These are phyloP conservation scores for Eurois occulta DNA, from an alignment of 2,888 invertebrate species.

Conservation along the genomic window DNA sequence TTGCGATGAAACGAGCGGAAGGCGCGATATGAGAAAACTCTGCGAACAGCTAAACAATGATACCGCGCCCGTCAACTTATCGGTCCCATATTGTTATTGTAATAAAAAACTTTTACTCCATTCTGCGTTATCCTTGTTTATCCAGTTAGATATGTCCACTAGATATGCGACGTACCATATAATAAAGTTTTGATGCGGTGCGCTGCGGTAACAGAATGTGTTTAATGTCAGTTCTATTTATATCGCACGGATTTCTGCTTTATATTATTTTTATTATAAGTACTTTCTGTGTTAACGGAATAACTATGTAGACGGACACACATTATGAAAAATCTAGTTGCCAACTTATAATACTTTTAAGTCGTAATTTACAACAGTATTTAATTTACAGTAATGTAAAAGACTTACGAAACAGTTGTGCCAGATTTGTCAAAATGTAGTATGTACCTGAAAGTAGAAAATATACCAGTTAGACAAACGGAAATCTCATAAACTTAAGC, in stretches of 20 bases:
- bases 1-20: conserved; percentile 74
- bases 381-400: conserved; percentile 30
- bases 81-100: conserved; percentile 77
- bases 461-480: conserved; percentile 44
- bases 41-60: conserved; percentile 73
- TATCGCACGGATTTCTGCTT: conserved; percentile 10
- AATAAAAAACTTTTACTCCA: conserved; percentile 78
- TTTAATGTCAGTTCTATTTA: conserved; percentile 36
- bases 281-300: conserved; percentile 15
- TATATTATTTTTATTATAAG: background rate
- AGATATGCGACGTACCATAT: conserved; percentile 43
- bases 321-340: background rate
- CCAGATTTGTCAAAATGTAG: conserved; percentile 16
- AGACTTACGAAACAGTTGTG: conserved; percentile 38
- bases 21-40: conserved; percentile 86
- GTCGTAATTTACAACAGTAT: background rate
- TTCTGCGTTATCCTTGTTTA: conserved; percentile 67
- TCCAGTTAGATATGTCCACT: conserved; percentile 58
- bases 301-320: background rate
- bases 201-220: conserved; percentile 21
- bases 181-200: conserved; percentile 51
- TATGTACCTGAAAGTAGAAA: conserved; percentile 49
- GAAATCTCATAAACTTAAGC: conserved; percentile 8
- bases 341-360: background rate
- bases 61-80: conserved; percentile 76